Percentiles rank a stretch among this genome's conserved stretches.
phyloP scores from a whole-genome alignment of 1,140 invertebrate species.

The Popillia japonica region DNA sequence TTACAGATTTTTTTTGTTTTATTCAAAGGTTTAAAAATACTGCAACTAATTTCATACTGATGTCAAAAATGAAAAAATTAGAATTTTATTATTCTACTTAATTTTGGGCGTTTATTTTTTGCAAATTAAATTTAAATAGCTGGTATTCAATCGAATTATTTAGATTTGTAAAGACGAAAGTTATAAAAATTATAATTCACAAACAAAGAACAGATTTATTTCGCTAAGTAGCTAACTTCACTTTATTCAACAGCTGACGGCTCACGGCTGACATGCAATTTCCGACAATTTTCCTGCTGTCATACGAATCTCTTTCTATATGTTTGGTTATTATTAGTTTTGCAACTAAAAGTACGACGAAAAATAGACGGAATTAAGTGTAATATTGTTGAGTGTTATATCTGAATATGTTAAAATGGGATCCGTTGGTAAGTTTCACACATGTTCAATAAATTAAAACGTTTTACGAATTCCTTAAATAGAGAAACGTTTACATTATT shows the following conservation, averaged over 20 bases:
- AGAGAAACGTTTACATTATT: background rate
- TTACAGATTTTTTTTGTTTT: too few relatives aligned
- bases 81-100: too few relatives aligned
- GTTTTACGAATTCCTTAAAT: background rate
- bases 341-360: background rate
- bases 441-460: background rate
- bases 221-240: background rate
- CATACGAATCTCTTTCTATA: background rate
- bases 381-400: background rate
- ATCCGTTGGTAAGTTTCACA: constrained; percentile 22
- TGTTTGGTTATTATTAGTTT: constrained; percentile 24
- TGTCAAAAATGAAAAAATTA: too few relatives aligned
- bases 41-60: too few relatives aligned
- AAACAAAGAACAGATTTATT: background rate
- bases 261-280: constrained; percentile 22
- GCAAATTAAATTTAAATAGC: too few relatives aligned
- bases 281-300: constrained; percentile 13
- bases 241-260: background rate
- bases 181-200: background rate
- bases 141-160: too few relatives aligned
- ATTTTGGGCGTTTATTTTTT: too few relatives aligned
- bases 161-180: background rate
- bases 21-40: too few relatives aligned
- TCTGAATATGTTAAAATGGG: constrained; percentile 29
- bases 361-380: background rate